Percentiles rank a stretch among this genome's conserved stretches.
Evolutionary conservation across 2,113 vertebrate genomes (phyloP).

Genomic region (Emberiza fucata): DNA sequence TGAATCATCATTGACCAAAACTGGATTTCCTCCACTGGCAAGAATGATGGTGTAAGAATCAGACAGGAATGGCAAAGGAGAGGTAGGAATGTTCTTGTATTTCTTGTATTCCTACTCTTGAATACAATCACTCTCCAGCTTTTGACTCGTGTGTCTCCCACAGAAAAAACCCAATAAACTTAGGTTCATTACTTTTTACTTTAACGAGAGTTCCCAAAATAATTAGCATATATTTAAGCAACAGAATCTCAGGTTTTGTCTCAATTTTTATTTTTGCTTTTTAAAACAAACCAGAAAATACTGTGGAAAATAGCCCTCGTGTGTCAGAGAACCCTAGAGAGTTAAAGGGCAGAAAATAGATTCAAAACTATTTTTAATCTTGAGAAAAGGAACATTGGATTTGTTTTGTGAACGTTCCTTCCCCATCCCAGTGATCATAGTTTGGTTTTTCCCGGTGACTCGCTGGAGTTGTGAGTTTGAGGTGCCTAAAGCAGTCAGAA

Average conservation of each 20-base stretch:
- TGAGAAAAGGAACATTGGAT: not conserved
- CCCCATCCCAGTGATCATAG: fast-evolving
- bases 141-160: not conserved
- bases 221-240: not conserved
- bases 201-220: not conserved
- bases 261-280: not conserved
- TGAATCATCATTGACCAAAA: not conserved
- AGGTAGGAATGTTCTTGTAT: not conserved
- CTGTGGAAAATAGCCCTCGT: not conserved
- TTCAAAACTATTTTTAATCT: not conserved
- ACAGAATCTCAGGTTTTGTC: not conserved
- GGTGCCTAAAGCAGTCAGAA: not conserved
- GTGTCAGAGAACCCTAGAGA: not conserved
- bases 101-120: not conserved
- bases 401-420: not conserved
- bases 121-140: not conserved
- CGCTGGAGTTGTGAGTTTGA: fast-evolving
- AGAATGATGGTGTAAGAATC: not conserved
- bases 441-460: not conserved
- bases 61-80: not conserved
- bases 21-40: not conserved
- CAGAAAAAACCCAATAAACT: not conserved
- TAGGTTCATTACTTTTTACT: not conserved
- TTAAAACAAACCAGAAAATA: not conserved
- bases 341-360: not conserved